Percentiles rank a stretch among this genome's conserved stretches.
Conservation (phyloP, 2,797 vertebrate genomes). For the Odontamblyopus rebecca region DNA sequence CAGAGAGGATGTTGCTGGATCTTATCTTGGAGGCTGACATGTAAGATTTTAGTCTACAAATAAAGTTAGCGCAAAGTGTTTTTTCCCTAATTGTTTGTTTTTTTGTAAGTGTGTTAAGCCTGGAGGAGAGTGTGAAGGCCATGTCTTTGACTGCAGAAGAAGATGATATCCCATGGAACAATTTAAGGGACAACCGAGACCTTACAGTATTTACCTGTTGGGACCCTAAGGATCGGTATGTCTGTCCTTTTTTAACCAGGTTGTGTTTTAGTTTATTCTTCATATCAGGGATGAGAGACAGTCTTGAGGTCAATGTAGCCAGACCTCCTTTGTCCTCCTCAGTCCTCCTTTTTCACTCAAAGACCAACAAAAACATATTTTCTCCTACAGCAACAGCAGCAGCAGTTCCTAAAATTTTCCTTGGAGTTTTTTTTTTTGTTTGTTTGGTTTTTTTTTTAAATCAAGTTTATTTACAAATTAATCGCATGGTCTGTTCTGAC, state of each 20-base stretch:
- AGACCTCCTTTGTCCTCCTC: too few species aligned
- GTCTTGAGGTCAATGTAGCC: too few species aligned
- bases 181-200: constrained; percentile 92
- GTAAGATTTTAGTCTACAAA: constrained; percentile 73
- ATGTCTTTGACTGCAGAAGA: constrained; percentile 95
- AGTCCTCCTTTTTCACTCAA: too few species aligned
- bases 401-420: too few species aligned
- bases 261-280: neutral
- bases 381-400: too few species aligned
- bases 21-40: constrained; percentile 94
- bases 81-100: neutral
- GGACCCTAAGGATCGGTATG: constrained; percentile 89
- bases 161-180: constrained; percentile 95
- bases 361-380: too few species aligned
- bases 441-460: too few species aligned
- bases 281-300: too few species aligned
- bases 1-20: constrained; percentile 93
- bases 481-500: too few species aligned
- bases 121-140: constrained; percentile 95
- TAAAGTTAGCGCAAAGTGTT: neutral
- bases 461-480: too few species aligned
- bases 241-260: neutral
- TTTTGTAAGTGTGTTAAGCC: constrained; percentile 70
- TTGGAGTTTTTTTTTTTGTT: too few species aligned
- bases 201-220: constrained; percentile 93